A percentile compares a stretch with the other conserved stretches of the same genome.
Conservation (phyloP, 2,888 invertebrate species). For the Hemicrepidius hirtus region DNA sequence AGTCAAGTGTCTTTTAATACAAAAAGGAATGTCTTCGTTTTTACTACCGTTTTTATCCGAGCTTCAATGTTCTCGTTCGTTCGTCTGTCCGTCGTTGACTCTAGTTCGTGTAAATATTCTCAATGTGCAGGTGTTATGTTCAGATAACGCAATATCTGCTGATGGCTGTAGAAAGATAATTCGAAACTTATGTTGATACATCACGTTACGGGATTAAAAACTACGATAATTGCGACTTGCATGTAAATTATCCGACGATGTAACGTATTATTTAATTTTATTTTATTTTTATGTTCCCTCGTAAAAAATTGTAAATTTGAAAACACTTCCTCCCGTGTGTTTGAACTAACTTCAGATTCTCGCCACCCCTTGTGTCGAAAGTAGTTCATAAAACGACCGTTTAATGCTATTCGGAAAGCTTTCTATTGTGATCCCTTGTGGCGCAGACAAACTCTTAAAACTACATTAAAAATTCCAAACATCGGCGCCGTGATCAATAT, state of each 20-base stretch:
- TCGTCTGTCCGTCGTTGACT: not conserved
- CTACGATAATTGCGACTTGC: constrained; percentile 21
- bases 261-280: not conserved
- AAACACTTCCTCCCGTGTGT: constrained; percentile 8
- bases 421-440: constrained; percentile 28
- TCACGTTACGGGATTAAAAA: constrained; percentile 31
- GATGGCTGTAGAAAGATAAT: constrained; percentile 27
- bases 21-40: constrained; percentile 22
- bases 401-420: constrained; percentile 28
- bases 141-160: constrained; percentile 23
- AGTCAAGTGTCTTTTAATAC: constrained; percentile 26
- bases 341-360: constrained; percentile 10
- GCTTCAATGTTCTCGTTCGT: not conserved
- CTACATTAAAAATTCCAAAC: constrained; percentile 60
- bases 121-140: constrained; percentile 30
- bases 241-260: constrained; percentile 4
- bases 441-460: constrained; percentile 52
- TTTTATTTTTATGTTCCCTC: not conserved
- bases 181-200: constrained; percentile 29
- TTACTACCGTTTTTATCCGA: constrained; percentile 15
- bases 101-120: constrained; percentile 20
- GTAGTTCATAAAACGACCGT: constrained; percentile 32
- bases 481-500: constrained; percentile 58
- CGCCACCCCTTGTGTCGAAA: constrained; percentile 6
- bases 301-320: not conserved